phyloP scores from a whole-genome alignment of 2,113 vertebrate genomes.

The Dasypus novemcinctus region DNA sequence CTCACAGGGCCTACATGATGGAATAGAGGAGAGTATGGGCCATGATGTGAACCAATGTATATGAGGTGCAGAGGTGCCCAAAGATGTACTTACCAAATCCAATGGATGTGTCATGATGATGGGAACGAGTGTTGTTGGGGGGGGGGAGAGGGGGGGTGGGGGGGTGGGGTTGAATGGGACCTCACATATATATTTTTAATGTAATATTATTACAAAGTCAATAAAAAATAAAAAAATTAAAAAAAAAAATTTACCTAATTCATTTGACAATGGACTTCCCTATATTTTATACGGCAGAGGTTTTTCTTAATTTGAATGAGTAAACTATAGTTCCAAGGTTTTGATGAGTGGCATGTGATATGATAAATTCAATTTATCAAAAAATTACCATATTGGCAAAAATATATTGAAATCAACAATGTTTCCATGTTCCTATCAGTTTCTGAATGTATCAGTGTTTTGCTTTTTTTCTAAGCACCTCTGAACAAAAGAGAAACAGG shows the following conservation, averaged over 20 bases:
- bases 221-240: no score
- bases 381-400: not conserved
- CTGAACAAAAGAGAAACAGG: not conserved
- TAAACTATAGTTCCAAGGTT: not conserved
- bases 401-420: not conserved
- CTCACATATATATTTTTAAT: no score
- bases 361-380: not conserved
- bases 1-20: no score
- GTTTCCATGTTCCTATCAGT: not conserved
- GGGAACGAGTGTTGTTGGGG: no score
- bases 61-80: no score
- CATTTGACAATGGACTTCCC: not conserved
- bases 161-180: no score
- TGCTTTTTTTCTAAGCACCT: not conserved
- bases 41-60: no score
- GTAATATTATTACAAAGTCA: no score
- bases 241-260: slow-evolving; percentile 12
- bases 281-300: not conserved
- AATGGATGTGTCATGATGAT: no score
- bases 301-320: not conserved
- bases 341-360: not conserved
- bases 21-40: no score
- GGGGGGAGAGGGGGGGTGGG: no score
- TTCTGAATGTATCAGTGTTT: slow-evolving; percentile 11
- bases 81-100: no score